Evolutionary conservation across 1,140 invertebrate genomes (phyloP), one percentile per base, ranked within the genome.

Genomic region (Drosophila rufa): DNA sequence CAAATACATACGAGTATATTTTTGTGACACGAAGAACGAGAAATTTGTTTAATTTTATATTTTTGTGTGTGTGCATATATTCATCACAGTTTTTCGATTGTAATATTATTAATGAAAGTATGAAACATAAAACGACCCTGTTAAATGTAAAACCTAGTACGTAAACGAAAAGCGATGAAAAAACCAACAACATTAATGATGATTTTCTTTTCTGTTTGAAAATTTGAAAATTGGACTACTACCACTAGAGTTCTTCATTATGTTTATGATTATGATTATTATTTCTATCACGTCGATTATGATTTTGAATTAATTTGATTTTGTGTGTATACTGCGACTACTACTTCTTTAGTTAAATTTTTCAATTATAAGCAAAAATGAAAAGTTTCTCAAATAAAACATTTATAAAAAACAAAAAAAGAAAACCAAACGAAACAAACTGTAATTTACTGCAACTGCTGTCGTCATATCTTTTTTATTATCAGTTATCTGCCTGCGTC

Each of bases 41-140:
- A 73, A 67, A 65, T 50, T 58, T 65, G 40, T 55, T 46, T 79
- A 59, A 65, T 82, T 83, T 87, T 86, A 89, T 89, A 89, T 89
- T 80, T 89, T 87, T 87, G 84, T 82, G 80, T 87, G 84, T 82
- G 82, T 82, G 80, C 82, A 77, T 86, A 74, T 69, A 79, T 80
- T 79, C 67, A 79, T 82, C 70, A 83, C 60, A 82, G 66, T 68
- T 68, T 66, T 76, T 80, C 25, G 8, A 79, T 69, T 82, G 71
- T 80, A 86, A 82, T 75, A 73, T 68, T 81, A 64, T 85, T 60
- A 83, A 83, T 68, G 51, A 53, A 43, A 51, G 51, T 69, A 61
- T 62, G 33, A 55, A 53, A 46, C 43, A 47, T 25, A 17, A 78
- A 56, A 43, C 38, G 33, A 43, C 53, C 30, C 36, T 73, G 69